phyloP scores from a whole-genome alignment of 2,113 vertebrate species.

The Indri indri region DNA sequence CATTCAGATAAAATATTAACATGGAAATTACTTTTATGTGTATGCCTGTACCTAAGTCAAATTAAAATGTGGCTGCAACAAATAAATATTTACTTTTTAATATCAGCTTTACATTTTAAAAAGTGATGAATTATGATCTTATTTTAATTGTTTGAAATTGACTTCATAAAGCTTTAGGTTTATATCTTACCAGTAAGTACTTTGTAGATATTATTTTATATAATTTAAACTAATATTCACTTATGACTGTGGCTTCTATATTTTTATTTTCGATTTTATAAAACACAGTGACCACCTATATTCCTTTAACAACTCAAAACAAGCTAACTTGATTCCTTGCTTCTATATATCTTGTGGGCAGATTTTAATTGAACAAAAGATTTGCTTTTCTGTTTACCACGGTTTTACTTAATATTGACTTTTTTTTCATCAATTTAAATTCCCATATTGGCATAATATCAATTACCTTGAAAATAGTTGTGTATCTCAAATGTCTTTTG shows the following conservation, averaged over 20 bases:
- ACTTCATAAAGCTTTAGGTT: neutral
- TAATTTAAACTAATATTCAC: neutral
- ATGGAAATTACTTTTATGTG: neutral
- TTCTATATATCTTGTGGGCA: neutral
- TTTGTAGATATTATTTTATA: neutral
- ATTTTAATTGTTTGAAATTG: neutral
- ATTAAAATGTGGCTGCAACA: neutral
- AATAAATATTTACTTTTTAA: neutral
- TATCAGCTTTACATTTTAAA: neutral
- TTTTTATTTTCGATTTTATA: neutral
- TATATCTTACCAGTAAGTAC: neutral
- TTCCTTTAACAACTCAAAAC: neutral
- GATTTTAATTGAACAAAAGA: neutral
- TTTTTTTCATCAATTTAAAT: neutral
- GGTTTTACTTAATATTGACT: neutral
- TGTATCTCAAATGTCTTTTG: too few relatives aligned
- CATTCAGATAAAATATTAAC: neutral
- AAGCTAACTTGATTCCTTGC: neutral
- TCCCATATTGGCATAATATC: neutral
- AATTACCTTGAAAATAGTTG: neutral
- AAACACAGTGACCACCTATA: neutral
- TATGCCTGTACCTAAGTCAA: neutral
- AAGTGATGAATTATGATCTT: neutral
- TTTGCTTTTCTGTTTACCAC: neutral
- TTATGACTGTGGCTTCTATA: neutral